Percentiles rank a stretch among this genome's conserved stretches.
Evolutionary conservation across 2,113 vertebrate species (phyloP).

Genomic region (Blennius ocellaris): DNA sequence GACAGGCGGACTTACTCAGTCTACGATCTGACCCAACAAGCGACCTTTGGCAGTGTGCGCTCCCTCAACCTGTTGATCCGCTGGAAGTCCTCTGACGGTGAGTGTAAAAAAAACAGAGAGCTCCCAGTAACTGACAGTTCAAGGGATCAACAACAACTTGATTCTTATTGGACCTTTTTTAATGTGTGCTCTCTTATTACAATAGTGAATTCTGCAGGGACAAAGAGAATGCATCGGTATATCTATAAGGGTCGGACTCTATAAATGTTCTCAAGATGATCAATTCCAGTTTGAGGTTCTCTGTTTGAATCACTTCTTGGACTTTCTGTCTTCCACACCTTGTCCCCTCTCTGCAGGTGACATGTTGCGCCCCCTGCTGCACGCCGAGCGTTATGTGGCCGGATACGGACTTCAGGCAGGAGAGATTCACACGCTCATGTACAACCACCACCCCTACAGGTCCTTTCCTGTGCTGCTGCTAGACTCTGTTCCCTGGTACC

Average conservation of each 20-base stretch:
- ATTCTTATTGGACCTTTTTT: too few relatives aligned
- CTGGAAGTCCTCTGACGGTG: slow-evolving; percentile 88
- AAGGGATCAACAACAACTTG: too few relatives aligned
- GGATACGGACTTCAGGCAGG: slow-evolving; percentile 94
- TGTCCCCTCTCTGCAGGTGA: slow-evolving; percentile 74
- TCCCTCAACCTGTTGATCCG: slow-evolving; percentile 93
- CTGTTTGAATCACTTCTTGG: too few relatives aligned
- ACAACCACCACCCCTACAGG: slow-evolving; percentile 93
- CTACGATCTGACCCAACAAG: slow-evolving; percentile 89
- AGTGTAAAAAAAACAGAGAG: slow-evolving; percentile 73
- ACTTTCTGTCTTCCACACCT: too few relatives aligned
- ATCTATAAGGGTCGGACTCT: too few relatives aligned
- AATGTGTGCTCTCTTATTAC: too few relatives aligned
- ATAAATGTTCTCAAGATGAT: too few relatives aligned
- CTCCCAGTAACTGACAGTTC: too few relatives aligned
- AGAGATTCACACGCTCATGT: slow-evolving; percentile 92
- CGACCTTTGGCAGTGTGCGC: slow-evolving; percentile 85
- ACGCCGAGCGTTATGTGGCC: slow-evolving; percentile 92
- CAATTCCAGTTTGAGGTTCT: too few relatives aligned
- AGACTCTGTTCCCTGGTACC: slow-evolving; percentile 95
- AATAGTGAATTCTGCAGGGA: too few relatives aligned
- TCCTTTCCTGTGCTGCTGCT: slow-evolving; percentile 93
- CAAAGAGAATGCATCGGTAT: too few relatives aligned
- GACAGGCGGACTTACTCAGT: slow-evolving; percentile 89
- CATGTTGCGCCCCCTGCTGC: slow-evolving; percentile 87